phyloP scores from a whole-genome alignment of 1,140 invertebrate genomes.

The Ceratoteleas bidentatus region DNA sequence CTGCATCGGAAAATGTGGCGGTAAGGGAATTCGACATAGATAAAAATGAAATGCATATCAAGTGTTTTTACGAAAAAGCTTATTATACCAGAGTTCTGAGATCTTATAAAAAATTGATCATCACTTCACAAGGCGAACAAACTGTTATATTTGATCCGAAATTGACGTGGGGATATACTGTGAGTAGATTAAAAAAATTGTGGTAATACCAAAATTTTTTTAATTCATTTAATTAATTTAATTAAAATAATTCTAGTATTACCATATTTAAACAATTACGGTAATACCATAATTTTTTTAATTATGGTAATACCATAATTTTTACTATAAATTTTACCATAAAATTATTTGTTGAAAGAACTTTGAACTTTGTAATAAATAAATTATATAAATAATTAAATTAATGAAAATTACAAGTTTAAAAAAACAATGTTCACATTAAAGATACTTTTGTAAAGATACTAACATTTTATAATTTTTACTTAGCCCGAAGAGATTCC shows the following conservation, averaged over 20 bases:
- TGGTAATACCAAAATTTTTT: too few relatives aligned
- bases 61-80: conserved; percentile 87
- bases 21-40: conserved; percentile 84
- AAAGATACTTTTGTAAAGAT: neutral
- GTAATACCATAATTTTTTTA: too few relatives aligned
- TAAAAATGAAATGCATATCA: conserved; percentile 84
- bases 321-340: too few relatives aligned
- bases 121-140: conserved; percentile 84
- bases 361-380: too few relatives aligned
- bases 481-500: neutral
- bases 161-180: conserved; percentile 1
- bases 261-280: too few relatives aligned
- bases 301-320: too few relatives aligned
- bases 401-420: too few relatives aligned
- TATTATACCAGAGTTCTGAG: conserved; percentile 85
- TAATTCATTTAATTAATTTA: too few relatives aligned
- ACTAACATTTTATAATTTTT: neutral
- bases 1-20: conserved; percentile 84
- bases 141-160: conserved; percentile 61
- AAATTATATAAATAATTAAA: too few relatives aligned
- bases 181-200: too few relatives aligned
- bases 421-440: neutral
- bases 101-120: conserved; percentile 84
- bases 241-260: too few relatives aligned
- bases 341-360: too few relatives aligned